phyloP scores from a whole-genome alignment of 2,888 invertebrate genomes.

The Yponomeuta evonymella region DNA sequence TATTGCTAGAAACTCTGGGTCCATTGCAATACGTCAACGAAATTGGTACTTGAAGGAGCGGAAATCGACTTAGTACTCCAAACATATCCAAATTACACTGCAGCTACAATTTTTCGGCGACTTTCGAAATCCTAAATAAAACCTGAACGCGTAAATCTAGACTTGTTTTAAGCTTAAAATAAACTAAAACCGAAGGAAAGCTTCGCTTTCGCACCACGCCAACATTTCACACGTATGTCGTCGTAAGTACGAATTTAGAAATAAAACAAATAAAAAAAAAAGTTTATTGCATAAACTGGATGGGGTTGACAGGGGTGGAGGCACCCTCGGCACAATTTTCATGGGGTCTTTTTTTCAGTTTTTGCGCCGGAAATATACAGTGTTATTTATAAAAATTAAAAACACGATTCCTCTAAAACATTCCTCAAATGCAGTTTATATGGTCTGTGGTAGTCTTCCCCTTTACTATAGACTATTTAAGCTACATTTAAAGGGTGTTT shows the following conservation, averaged over 20 bases:
- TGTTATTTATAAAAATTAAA: too few species aligned
- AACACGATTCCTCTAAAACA: too few species aligned
- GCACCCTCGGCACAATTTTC: too few species aligned
- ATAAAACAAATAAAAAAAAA: too few species aligned
- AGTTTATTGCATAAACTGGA: too few species aligned
- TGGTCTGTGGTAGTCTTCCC: too few species aligned
- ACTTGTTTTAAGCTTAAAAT: not conserved
- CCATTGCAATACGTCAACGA: slow-evolving; percentile 34
- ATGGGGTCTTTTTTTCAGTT: too few species aligned
- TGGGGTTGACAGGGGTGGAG: too few species aligned
- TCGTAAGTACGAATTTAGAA: not conserved
- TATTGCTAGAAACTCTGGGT: not conserved
- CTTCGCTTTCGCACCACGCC: not conserved
- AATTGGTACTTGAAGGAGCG: slow-evolving; percentile 22
- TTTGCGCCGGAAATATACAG: too few species aligned
- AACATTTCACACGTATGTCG: not conserved
- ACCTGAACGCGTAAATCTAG: slow-evolving; percentile 6
- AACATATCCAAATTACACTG: not conserved
- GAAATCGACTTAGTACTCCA: slow-evolving; percentile 11
- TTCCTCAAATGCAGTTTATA: too few species aligned
- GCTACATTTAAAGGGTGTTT: not conserved
- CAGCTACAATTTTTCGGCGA: slow-evolving; percentile 6
- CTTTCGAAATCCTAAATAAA: slow-evolving; percentile 12
- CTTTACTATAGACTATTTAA: not conserved
- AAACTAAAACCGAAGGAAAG: not conserved